Percentiles rank a stretch among this genome's conserved stretches.
phyloP scores from a whole-genome alignment of 1,140 invertebrate genomes.

The Myzus persicae region DNA sequence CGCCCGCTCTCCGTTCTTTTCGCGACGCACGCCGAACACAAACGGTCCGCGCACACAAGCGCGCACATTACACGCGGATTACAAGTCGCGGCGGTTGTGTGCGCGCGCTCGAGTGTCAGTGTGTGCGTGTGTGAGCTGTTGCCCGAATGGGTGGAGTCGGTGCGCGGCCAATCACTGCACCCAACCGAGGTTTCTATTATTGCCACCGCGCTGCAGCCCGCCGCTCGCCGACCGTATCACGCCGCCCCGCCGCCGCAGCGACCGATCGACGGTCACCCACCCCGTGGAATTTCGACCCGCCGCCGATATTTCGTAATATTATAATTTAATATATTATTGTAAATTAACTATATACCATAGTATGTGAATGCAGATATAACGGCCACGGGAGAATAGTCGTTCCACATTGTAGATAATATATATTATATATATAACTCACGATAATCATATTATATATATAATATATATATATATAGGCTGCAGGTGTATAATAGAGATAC shows the following conservation, averaged over 20 bases:
- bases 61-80: neutral
- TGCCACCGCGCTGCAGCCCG: neutral
- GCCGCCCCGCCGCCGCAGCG: neutral
- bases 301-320: neutral
- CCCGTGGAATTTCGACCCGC: neutral
- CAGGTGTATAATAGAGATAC: too few species aligned
- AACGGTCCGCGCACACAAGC: neutral
- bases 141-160: conserved; percentile 46
- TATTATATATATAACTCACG: too few species aligned
- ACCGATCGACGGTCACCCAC: neutral
- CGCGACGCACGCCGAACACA: neutral
- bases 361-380: neutral
- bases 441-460: too few species aligned
- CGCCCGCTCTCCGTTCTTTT: neutral
- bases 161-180: conserved; percentile 55
- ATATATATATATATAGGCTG: too few species aligned
- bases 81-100: neutral
- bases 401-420: neutral
- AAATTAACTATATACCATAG: neutral
- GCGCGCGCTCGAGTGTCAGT: neutral
- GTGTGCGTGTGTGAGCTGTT: neutral
- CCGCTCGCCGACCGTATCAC: neutral
- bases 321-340: neutral
- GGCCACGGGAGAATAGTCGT: neutral
- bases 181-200: conserved; percentile 56